These are phyloP conservation scores for Brenthis daphne DNA, from an alignment of 2,888 invertebrate genomes.

Conservation along the genomic window DNA sequence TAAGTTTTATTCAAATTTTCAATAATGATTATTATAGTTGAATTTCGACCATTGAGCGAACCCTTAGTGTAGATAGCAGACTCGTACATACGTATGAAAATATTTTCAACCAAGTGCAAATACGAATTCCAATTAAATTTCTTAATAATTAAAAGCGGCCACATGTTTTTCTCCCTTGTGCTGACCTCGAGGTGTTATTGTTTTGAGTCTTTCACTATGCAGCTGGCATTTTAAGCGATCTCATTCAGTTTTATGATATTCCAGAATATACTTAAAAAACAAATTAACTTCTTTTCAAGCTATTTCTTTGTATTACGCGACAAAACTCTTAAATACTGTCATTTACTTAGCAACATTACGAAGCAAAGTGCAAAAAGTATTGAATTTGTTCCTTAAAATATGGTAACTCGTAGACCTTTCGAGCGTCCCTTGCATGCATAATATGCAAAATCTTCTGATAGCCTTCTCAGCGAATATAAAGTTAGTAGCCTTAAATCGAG, in stretches of 20 bases:
- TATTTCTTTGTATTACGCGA: constrained; percentile 6
- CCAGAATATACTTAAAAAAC: not conserved
- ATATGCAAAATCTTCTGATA: constrained; percentile 55
- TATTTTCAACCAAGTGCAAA: no score
- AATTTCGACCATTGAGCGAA: no score
- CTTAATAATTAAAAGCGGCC: constrained; percentile 11
- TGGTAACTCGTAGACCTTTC: constrained; percentile 55
- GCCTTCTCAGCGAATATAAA: constrained; percentile 67
- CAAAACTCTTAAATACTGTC: constrained; percentile 22
- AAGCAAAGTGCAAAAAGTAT: constrained; percentile 23
- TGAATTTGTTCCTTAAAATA: constrained; percentile 35
- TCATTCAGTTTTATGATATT: constrained; percentile 3
- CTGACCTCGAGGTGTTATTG: constrained; percentile 20
- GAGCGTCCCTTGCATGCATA: constrained; percentile 63
- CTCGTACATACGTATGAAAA: no score
- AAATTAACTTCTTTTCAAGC: not conserved
- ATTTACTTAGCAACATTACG: constrained; percentile 24
- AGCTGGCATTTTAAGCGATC: constrained; percentile 17
- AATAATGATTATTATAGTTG: no score
- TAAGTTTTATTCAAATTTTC: no score
- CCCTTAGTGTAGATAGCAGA: no score
- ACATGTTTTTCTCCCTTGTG: constrained; percentile 20
- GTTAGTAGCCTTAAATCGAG: constrained; percentile 49
- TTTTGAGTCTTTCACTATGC: constrained; percentile 10
- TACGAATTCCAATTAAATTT: no score